These are phyloP conservation scores for Elegia similella DNA, from an alignment of 2,888 invertebrate genomes.

Conservation along the genomic window DNA sequence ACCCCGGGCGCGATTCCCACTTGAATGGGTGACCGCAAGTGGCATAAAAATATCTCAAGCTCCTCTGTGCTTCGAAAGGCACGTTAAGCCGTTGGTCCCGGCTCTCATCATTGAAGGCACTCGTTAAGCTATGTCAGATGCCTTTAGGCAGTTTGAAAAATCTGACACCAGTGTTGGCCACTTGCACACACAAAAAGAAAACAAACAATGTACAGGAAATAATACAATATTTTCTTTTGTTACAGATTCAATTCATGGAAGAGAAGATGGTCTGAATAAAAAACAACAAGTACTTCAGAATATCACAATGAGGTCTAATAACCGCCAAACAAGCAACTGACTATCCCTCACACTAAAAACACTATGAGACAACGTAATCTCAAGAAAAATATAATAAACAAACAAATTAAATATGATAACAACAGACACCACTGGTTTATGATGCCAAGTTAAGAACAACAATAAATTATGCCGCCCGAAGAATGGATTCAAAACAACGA, in stretches of 20 bases:
- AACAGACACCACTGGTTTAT: constrained; percentile 59
- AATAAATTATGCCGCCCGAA: constrained; percentile 66
- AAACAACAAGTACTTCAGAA: neutral
- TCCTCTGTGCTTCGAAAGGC: too few species aligned
- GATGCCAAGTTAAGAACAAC: constrained; percentile 60
- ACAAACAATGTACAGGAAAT: neutral
- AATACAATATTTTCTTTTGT: constrained; percentile 1
- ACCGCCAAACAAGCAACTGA: neutral
- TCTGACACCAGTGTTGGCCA: too few species aligned
- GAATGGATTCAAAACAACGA: constrained; percentile 53
- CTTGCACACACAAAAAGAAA: too few species aligned
- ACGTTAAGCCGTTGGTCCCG: too few species aligned
- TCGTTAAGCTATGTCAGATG: too few species aligned
- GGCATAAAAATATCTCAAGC: too few species aligned
- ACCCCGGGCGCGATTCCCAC: too few species aligned
- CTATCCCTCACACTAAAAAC: constrained; percentile 25
- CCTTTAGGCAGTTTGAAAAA: too few species aligned
- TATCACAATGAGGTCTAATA: neutral
- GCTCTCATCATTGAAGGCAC: too few species aligned
- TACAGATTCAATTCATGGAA: neutral
- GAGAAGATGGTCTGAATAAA: neutral
- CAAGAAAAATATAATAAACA: constrained; percentile 29
- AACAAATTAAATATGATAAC: constrained; percentile 46
- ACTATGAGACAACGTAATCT: constrained; percentile 44
- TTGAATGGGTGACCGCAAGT: too few species aligned